A percentile compares a stretch with the other conserved stretches of the same genome.
These are phyloP conservation scores for Pholis gunnellus DNA, from an alignment of 2,113 vertebrate genomes.

Conservation along the genomic window DNA sequence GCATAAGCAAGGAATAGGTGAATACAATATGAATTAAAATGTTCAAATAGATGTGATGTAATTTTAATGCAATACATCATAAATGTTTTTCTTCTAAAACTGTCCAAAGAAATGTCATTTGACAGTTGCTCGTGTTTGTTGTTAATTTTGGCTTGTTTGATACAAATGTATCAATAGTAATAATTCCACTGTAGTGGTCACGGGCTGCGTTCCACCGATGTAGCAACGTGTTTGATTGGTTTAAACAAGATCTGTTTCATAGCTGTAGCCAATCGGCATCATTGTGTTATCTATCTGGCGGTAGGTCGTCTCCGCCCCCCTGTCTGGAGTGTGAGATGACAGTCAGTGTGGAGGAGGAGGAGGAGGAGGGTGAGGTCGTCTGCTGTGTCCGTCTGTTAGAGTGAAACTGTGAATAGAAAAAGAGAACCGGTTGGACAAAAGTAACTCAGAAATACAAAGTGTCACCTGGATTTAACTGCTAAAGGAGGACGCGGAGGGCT, in stretches of 20 bases:
- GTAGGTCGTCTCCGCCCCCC: constrained; percentile 56
- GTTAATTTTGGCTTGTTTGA: neutral
- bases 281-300: constrained; percentile 39
- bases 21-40: neutral
- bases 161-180: neutral
- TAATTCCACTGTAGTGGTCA: neutral
- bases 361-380: neutral
- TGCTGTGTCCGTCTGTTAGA: constrained; percentile 24
- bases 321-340: constrained; percentile 64
- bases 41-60: neutral
- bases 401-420: constrained; percentile 9
- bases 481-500: neutral
- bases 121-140: neutral
- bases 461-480: neutral
- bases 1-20: neutral
- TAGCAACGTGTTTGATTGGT: constrained; percentile 64
- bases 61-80: neutral
- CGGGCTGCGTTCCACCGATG: constrained; percentile 1
- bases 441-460: neutral
- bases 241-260: constrained; percentile 14
- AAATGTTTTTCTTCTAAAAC: neutral
- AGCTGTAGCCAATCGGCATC: constrained; percentile 61
- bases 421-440: neutral
- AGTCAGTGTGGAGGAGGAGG: constrained; percentile 39
- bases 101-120: too few species aligned